A percentile compares a stretch with the other conserved stretches of the same genome.
Evolutionary conservation across 1,140 invertebrate genomes (phyloP).

Genomic region (Drosophila simulans): DNA sequence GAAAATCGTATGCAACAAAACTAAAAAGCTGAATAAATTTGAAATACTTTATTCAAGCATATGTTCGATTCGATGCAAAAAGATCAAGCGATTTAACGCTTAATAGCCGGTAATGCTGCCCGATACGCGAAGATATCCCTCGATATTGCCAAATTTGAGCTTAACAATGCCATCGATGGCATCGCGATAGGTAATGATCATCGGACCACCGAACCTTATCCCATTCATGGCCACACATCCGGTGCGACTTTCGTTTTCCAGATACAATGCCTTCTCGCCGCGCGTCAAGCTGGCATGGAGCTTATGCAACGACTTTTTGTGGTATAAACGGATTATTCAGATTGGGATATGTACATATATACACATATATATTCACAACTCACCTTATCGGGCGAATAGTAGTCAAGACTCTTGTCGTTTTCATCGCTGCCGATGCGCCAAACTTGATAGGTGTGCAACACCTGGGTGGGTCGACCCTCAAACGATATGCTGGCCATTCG

Average conservation of each 20-base stretch:
- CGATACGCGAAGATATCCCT: conserved; percentile 36
- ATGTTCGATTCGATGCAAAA: neutral
- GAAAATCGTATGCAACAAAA: no score
- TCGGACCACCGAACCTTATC: conserved; percentile 21
- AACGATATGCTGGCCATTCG: conserved; percentile 48
- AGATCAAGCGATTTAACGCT: conserved; percentile 3
- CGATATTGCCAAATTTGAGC: conserved; percentile 27
- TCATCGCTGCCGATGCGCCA: conserved; percentile 43
- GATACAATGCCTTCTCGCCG: conserved; percentile 28
- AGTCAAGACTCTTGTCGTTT: conserved; percentile 25
- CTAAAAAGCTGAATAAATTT: neutral
- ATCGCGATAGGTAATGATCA: conserved; percentile 33
- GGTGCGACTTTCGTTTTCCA: conserved; percentile 46
- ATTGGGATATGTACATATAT: no score
- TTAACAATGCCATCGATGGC: conserved; percentile 31
- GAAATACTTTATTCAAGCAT: neutral
- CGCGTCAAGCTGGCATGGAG: conserved; percentile 43
- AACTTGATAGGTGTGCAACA: conserved; percentile 46
- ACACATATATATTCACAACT: neutral
- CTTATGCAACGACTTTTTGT: conserved; percentile 22
- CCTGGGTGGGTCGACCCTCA: conserved; percentile 27
- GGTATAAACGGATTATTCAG: no score
- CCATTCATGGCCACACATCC: conserved; percentile 39
- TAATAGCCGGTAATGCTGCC: conserved; percentile 20
- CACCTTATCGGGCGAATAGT: conserved; percentile 37